Conservation (phyloP, 2,113 vertebrate species). For the Ovibos moschatus region DNA sequence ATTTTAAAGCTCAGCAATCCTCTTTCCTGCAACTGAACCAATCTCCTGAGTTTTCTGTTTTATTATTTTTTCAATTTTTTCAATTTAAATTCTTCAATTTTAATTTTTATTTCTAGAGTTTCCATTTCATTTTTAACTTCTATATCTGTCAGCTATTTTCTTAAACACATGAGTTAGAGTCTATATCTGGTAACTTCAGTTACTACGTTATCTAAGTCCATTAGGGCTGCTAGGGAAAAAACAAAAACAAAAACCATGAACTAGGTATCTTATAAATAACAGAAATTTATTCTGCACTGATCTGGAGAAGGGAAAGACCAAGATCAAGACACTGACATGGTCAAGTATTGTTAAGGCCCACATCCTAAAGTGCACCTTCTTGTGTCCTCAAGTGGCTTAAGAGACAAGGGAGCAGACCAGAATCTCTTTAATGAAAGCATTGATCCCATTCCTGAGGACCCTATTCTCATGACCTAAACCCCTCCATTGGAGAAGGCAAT, state of each 20-base stretch:
- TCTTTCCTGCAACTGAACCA: not conserved
- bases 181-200: not conserved
- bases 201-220: not conserved
- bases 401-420: not conserved
- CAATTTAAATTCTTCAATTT: not conserved
- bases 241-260: not conserved
- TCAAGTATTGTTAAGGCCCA: not conserved
- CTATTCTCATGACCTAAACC: not conserved
- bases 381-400: not conserved
- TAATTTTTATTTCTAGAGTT: not conserved
- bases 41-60: not conserved
- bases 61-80: not conserved
- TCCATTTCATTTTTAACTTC: not conserved
- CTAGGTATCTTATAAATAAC: not conserved
- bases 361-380: not conserved
- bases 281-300: not conserved
- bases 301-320: not conserved
- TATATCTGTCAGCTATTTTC: not conserved
- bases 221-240: not conserved
- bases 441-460: not conserved
- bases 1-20: not conserved
- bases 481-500: not conserved
- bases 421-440: not conserved
- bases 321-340: not conserved
- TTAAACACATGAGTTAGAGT: not conserved